These are phyloP conservation scores for Myotis myotis DNA, from an alignment of 2,797 vertebrate species.

Conservation along the genomic window DNA sequence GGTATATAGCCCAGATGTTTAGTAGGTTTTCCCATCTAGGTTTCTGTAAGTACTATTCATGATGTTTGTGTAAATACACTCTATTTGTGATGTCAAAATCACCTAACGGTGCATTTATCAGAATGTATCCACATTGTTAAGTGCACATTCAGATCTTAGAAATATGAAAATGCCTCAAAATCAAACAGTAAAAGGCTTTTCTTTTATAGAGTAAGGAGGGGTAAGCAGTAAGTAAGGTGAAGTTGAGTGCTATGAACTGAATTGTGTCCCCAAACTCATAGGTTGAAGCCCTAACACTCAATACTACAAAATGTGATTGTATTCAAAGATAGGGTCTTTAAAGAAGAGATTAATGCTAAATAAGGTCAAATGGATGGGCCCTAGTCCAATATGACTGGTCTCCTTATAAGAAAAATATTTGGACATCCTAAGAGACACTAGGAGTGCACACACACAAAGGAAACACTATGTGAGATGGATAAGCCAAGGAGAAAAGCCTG, in stretches of 20 bases:
- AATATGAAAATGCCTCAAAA: background rate
- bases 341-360: background rate
- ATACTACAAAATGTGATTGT: background rate
- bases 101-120: background rate
- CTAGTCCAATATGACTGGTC: fast-evolving
- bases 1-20: no score
- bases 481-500: background rate
- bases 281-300: background rate
- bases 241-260: background rate
- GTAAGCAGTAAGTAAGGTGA: background rate
- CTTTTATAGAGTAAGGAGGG: background rate
- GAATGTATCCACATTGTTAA: background rate
- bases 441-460: background rate
- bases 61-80: background rate
- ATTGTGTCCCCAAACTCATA: background rate
- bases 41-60: background rate
- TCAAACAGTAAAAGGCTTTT: background rate
- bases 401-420: background rate
- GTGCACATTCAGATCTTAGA: background rate
- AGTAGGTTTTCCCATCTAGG: background rate
- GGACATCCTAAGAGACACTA: background rate
- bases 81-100: background rate
- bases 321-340: background rate
- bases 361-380: background rate
- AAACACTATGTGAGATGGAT: fast-evolving